These are phyloP conservation scores for Pristionchus exspectatus DNA, from an alignment of 2,888 invertebrate species.

Conservation along the genomic window DNA sequence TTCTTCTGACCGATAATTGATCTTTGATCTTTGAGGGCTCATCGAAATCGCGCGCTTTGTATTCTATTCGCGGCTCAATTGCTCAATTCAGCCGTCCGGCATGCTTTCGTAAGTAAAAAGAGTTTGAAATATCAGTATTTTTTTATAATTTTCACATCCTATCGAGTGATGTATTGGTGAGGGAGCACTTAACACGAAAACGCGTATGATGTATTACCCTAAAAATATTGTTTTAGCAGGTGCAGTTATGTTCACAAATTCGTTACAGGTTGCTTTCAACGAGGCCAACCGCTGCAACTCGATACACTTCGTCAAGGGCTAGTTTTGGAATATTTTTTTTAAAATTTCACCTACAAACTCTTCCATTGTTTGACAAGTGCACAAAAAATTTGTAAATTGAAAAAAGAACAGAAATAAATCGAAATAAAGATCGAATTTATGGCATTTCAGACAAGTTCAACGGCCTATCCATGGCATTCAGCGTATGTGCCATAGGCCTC, in stretches of 20 bases:
- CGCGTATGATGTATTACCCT: no score
- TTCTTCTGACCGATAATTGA: not conserved
- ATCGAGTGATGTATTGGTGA: no score
- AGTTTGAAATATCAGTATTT: no score
- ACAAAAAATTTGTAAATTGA: no score
- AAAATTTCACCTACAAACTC: no score
- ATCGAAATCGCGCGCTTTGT: not conserved
- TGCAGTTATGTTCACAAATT: not conserved
- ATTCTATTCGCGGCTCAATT: not conserved
- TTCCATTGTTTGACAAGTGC: no score
- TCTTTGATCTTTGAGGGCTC: conserved; percentile 4
- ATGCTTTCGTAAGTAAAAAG: not conserved
- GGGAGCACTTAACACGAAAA: no score
- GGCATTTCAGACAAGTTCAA: not conserved
- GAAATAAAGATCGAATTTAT: not conserved
- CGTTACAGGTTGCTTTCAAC: not conserved
- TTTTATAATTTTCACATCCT: not conserved
- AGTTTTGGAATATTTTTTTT: not conserved
- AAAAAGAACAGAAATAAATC: not conserved
- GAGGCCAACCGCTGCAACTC: not conserved
- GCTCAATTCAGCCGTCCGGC: not conserved
- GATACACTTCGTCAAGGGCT: not conserved
- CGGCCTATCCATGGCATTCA: not conserved
- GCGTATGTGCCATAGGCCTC: not conserved
- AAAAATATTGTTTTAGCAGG: no score